These are phyloP conservation scores for Leuctra nigra DNA, from an alignment of 2,888 invertebrate genomes.

Conservation along the genomic window DNA sequence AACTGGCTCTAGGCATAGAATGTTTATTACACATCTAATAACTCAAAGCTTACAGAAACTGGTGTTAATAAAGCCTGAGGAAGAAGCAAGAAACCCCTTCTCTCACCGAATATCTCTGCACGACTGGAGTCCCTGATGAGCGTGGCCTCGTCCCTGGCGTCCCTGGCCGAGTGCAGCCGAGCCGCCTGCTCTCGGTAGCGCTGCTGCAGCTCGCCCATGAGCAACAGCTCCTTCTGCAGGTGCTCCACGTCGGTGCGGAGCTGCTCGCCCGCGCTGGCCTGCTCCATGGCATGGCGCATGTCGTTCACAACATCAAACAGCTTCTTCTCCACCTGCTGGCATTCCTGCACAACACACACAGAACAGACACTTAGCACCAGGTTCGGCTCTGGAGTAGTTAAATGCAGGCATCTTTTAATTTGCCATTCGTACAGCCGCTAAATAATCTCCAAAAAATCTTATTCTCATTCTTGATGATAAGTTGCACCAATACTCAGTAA, in stretches of 20 bases:
- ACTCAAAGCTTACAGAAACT: too few relatives aligned
- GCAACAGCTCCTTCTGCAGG: conserved; percentile 48
- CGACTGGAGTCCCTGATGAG: conserved; percentile 44
- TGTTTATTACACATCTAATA: too few relatives aligned
- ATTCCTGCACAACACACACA: conserved; percentile 37
- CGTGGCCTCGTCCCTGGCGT: conserved; percentile 42
- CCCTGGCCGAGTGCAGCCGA: conserved; percentile 41
- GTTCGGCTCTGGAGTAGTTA: too few relatives aligned
- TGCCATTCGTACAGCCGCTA: too few relatives aligned
- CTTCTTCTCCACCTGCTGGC: conserved; percentile 40
- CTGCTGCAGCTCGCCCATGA: conserved; percentile 51
- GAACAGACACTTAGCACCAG: too few relatives aligned
- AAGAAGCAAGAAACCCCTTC: neutral
- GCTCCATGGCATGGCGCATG: conserved; percentile 44
- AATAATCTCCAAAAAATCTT: too few relatives aligned
- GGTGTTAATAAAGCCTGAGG: too few relatives aligned
- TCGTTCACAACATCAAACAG: conserved; percentile 43
- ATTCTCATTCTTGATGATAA: too few relatives aligned
- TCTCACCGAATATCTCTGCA: conserved; percentile 33
- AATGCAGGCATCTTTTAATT: too few relatives aligned
- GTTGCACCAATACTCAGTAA: too few relatives aligned
- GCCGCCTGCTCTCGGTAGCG: conserved; percentile 48
- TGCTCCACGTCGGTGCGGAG: conserved; percentile 47
- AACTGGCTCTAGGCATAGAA: too few relatives aligned
- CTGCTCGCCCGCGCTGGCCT: conserved; percentile 43